Evolutionary conservation across 2,113 vertebrate genomes (phyloP), one percentile per base, ranked within the genome.

Genomic region (Ctenomys sociabilis): DNA sequence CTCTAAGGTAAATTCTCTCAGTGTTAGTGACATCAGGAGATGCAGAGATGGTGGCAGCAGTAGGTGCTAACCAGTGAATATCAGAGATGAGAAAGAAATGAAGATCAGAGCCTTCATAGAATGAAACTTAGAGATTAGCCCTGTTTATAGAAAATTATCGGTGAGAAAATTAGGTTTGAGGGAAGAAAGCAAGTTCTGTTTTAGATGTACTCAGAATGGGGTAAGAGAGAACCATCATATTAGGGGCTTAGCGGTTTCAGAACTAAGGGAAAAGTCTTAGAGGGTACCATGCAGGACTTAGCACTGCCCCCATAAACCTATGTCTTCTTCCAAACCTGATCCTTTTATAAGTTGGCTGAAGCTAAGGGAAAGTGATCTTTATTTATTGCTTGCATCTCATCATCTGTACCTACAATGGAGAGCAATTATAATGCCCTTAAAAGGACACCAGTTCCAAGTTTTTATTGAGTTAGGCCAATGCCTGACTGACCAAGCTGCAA

Each of bases 381-480:
- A 64, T 81, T 35, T 80, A 32, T 22, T 94, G 81, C 16, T 78
- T 90, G 22, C 28, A 35, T 70, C n/a, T 40, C 22, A 85, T 82
- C 28, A 16, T 93, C 73, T 82, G 26, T 85, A 75, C 80, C 92
- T 96, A 49, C 57, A 87, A 70, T 21, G 88, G 85, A 68, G 68
- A 35, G 73, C 54, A 85, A 81, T 88, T 68, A 84, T 35, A 94
- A 82, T 92, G 82, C 28, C 88, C 40, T 97, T 73, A 95, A 90
- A 40, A 96, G 68, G 80, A 85, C 59, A 90, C 90, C 32, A 73
- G 21, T 92, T 90, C 73, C 88, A 97, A 95, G 66, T 78, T 89
- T 93, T 96, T 96, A 88, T 92, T 88, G 90, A 95, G 91, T 97
- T 81, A 88, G 52, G 66, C 66, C 40, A 68, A 85, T 81, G 66